phyloP scores from a whole-genome alignment of 2,113 vertebrate species.

The Myxocyprinus asiaticus region DNA sequence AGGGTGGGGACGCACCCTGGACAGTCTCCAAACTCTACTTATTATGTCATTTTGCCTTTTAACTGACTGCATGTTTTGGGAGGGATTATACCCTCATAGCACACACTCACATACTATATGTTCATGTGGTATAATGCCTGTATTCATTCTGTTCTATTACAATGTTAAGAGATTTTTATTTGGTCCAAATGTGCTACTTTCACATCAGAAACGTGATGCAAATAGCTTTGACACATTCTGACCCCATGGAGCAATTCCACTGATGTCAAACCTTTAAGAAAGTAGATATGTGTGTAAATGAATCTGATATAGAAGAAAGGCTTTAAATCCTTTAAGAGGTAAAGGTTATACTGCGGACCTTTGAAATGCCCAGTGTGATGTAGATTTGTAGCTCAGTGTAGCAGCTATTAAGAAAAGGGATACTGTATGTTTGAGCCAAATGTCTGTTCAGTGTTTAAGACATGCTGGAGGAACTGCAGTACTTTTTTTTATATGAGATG shows the following conservation, averaged over 20 bases:
- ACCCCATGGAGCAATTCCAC: neutral
- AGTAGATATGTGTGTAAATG: neutral
- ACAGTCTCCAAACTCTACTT: neutral
- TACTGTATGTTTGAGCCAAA: slow-evolving; percentile 14
- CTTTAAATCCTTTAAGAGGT: slow-evolving; percentile 23
- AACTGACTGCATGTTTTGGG: neutral
- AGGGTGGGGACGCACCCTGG: neutral
- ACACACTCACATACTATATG: neutral
- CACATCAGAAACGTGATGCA: slow-evolving; percentile 5
- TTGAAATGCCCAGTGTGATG: slow-evolving; percentile 21
- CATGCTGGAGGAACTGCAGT: slow-evolving; percentile 10
- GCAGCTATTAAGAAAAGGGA: slow-evolving; percentile 12
- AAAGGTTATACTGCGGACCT: neutral
- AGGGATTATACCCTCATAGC: neutral
- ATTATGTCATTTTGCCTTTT: slow-evolving; percentile 2
- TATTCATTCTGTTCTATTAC: neutral
- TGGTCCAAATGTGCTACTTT: neutral
- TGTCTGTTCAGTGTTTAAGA: slow-evolving; percentile 10
- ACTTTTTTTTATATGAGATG: slow-evolving; percentile 11
- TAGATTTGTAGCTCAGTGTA: slow-evolving; percentile 7
- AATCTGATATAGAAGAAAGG: slow-evolving; percentile 3
- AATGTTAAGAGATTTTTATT: neutral
- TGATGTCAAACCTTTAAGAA: neutral
- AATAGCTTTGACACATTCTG: neutral
- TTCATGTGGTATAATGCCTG: neutral